A percentile compares a stretch with the other conserved stretches of the same genome.
These are phyloP conservation scores for Sepiola atlantica DNA, from an alignment of 2,888 invertebrate genomes.

Conservation along the genomic window DNA sequence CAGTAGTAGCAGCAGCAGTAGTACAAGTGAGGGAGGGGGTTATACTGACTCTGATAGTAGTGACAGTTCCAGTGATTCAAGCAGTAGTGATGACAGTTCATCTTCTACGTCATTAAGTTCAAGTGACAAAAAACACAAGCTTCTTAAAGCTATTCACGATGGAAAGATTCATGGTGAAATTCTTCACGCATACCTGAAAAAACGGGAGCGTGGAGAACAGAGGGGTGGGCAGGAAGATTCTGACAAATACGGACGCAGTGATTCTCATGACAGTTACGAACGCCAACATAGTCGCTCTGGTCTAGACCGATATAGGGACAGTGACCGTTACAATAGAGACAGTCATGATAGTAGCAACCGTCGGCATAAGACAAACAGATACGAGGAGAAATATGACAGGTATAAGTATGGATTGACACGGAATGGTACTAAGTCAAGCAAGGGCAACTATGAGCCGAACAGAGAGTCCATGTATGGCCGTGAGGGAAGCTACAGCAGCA, in stretches of 20 bases:
- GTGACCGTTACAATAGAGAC: conserved; percentile 52
- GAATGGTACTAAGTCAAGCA: conserved; percentile 41
- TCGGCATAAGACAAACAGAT: conserved; percentile 39
- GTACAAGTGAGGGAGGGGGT: conserved; percentile 50
- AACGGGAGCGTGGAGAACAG: conserved; percentile 48
- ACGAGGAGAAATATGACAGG: conserved; percentile 49
- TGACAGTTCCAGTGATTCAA: conserved; percentile 54
- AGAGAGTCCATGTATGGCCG: not conserved
- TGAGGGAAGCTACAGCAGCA: conserved; percentile 49
- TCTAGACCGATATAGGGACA: conserved; percentile 50
- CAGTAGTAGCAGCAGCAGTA: conserved; percentile 46
- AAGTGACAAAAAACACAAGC: conserved; percentile 51
- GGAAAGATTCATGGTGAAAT: conserved; percentile 51
- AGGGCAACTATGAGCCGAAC: conserved; percentile 35
- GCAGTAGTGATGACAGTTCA: conserved; percentile 56
- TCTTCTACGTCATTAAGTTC: conserved; percentile 53
- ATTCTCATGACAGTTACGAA: conserved; percentile 52
- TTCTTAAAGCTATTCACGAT: conserved; percentile 49
- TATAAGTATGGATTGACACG: conserved; percentile 51
- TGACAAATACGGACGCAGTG: conserved; percentile 51
- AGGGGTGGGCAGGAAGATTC: conserved; percentile 51
- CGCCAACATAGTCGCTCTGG: conserved; percentile 52
- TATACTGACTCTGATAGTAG: conserved; percentile 49
- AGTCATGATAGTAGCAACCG: conserved; percentile 48
- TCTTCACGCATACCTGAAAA: conserved; percentile 49